phyloP scores from a whole-genome alignment of 1,140 invertebrate genomes.

The Drosophila grimshawi region DNA sequence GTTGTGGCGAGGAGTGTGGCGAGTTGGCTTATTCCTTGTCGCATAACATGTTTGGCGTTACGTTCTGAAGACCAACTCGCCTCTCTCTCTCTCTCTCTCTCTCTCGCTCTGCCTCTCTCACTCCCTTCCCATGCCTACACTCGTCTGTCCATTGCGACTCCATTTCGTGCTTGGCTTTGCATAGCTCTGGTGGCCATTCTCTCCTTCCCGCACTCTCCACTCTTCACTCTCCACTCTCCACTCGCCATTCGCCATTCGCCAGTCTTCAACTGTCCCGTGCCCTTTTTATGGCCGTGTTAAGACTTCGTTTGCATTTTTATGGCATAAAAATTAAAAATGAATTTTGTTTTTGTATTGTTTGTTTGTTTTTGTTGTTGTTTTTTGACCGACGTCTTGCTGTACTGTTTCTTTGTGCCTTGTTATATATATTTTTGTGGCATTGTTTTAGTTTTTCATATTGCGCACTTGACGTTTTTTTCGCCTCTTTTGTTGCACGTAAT shows the following conservation, averaged over 20 bases:
- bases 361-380: slow-evolving; percentile 41
- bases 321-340: slow-evolving; percentile 83
- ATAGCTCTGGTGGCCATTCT: slow-evolving; percentile 53
- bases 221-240: not conserved
- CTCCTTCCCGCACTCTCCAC: not conserved
- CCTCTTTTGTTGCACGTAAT: slow-evolving; percentile 56
- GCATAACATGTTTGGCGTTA: slow-evolving; percentile 56
- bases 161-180: slow-evolving; percentile 60
- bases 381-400: slow-evolving; percentile 18
- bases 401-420: slow-evolving; percentile 14
- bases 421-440: slow-evolving; percentile 61
- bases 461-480: slow-evolving; percentile 64
- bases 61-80: not conserved
- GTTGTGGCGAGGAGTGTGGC: not conserved
- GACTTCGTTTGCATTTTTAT: slow-evolving; percentile 81
- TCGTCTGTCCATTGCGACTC: not conserved
- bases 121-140: not conserved
- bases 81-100: not conserved
- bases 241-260: slow-evolving; percentile 2
- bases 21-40: slow-evolving; percentile 50
- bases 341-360: slow-evolving; percentile 75
- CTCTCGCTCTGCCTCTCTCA: no score
- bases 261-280: slow-evolving; percentile 3
- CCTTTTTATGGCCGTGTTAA: slow-evolving; percentile 4
- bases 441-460: slow-evolving; percentile 79